Conservation (phyloP, 2,888 invertebrate species). For the Phyllotreta cruciferae region DNA sequence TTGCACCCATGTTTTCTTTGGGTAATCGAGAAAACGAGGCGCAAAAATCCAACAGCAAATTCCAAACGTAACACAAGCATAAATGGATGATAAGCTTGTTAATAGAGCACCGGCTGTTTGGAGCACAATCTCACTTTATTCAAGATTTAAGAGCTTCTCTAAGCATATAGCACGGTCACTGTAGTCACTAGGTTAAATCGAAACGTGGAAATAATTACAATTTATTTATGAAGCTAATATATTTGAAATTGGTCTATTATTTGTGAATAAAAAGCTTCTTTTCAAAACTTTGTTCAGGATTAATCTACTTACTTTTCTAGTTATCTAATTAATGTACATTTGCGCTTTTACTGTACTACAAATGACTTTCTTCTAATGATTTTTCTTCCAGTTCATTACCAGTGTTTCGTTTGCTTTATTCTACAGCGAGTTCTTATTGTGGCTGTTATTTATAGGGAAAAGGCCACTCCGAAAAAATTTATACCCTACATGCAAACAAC, state of each 20-base stretch:
- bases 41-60: conserved; percentile 44
- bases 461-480: no score
- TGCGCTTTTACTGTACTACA: conserved; percentile 5
- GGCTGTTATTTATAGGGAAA: no score
- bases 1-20: conserved; percentile 5
- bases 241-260: no score
- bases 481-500: no score
- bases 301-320: no score
- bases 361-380: background rate
- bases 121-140: conserved; percentile 49
- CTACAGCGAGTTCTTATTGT: no score
- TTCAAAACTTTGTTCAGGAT: no score
- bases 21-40: conserved; percentile 22
- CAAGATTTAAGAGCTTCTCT: conserved; percentile 43
- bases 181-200: background rate
- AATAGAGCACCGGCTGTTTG: conserved; percentile 50
- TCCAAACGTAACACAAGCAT: conserved; percentile 44
- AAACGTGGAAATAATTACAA: no score
- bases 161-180: conserved; percentile 24
- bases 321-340: background rate
- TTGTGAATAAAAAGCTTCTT: no score
- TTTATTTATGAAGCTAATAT: no score
- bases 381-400: conserved; percentile 38
- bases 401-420: no score
- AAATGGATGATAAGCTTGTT: conserved; percentile 50